Conservation (phyloP, 2,888 invertebrate species). For the Cataglyphis livida region DNA sequence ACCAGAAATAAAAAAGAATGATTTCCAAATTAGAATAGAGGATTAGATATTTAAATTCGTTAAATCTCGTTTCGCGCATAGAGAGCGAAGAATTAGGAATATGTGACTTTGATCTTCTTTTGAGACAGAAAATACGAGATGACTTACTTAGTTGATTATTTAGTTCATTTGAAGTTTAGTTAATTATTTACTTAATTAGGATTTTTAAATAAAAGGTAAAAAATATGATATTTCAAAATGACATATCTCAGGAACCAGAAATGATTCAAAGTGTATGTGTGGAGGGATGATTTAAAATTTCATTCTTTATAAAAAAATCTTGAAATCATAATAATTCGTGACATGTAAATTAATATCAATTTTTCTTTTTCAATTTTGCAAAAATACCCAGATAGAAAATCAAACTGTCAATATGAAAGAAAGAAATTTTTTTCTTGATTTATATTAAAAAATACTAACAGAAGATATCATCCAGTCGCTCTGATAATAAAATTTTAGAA, state of each 20-base stretch:
- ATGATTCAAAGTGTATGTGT: neutral
- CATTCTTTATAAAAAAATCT: neutral
- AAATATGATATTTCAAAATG: neutral
- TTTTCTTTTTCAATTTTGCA: neutral
- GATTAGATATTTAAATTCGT: neutral
- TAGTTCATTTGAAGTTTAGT: no score
- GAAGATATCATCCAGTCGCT: neutral
- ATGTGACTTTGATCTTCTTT: neutral
- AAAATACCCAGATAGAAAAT: constrained; percentile 1
- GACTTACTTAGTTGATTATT: no score
- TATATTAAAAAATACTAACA: neutral
- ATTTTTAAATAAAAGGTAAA: neutral
- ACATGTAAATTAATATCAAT: neutral
- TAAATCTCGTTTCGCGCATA: neutral
- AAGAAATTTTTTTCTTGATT: neutral
- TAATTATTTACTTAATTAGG: no score
- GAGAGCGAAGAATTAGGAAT: neutral
- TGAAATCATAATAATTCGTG: neutral
- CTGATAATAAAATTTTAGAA: neutral
- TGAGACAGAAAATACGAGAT: neutral
- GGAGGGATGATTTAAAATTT: neutral
- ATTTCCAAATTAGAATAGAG: neutral
- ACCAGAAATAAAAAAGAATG: neutral
- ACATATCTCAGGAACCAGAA: neutral
- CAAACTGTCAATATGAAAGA: neutral